Evolutionary conservation across 2,113 vertebrate genomes (phyloP), one percentile per base, ranked within the genome.

Genomic region (Gymnobelideus leadbeateri): DNA sequence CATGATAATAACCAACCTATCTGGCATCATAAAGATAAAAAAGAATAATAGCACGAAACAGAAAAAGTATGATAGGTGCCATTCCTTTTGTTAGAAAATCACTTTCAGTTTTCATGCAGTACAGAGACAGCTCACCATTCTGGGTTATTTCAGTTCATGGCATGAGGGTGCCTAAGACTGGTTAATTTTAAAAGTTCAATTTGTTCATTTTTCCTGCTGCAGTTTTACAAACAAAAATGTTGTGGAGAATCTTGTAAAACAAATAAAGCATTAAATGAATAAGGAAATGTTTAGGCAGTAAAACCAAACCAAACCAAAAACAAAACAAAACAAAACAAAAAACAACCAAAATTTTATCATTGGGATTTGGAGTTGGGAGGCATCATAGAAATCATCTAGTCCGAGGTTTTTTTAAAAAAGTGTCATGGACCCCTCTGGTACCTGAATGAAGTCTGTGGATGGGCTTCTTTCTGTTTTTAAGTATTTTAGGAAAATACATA

Each of bases 81-180:
- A 43, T 43, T 84, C n/a, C 19, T 84, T 84, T 84, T 84, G 19
- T 84, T 37, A 84, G 68, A 43, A n/a, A 84, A n/a, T 77, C 14
- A n/a, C 6, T 84, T 84, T 31, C 16, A 43, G 2, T 84, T 84
- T 84, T n/a, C n/a, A 43, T 43, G 0, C 10, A 68, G 0, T 68
- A 7, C 19, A 84, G n/a, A 84, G 19, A 23, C 5, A 84, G n/a
- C 23, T 84, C 68, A 84, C n/a, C 68, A 43, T 43, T 43, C n/a
- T 84, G 37, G 6, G 5, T 21, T 43, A 84, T 12, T 68, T 37
- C 61, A 68, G 3, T 37, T 3, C n/a, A 21, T 16, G 31, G 1
- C 0, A 2, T 28, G 1, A 0, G 19, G 0, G 24, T 31, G 51
- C 25, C 47, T 28, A 12, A 89, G 49, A 43, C 0, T 0, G 24